A percentile compares a stretch with the other conserved stretches of the same genome.
Evolutionary conservation across 2,888 invertebrate species (phyloP).

Genomic region (Autographa gamma): DNA sequence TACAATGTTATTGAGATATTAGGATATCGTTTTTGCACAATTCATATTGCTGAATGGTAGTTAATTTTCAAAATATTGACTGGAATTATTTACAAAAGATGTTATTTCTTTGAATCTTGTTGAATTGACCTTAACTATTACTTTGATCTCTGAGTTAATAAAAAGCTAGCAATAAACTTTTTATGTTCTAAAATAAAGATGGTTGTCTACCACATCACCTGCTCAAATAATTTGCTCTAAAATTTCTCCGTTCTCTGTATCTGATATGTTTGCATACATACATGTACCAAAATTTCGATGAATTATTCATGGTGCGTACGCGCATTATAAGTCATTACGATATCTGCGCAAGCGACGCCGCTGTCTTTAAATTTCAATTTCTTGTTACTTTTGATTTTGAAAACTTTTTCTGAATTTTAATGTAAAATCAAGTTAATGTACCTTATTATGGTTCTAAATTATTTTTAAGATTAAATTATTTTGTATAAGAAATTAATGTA

Average conservation of each 20-base stretch:
- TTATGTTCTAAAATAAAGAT: conserved; percentile 43
- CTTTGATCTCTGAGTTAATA: not conserved
- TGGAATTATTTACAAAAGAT: not conserved
- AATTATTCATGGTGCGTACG: conserved; percentile 67
- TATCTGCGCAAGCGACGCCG: conserved; percentile 55
- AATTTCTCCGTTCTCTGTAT: conserved; percentile 52
- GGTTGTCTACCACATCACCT: conserved; percentile 45
- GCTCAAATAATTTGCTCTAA: conserved; percentile 44
- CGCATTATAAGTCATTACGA: conserved; percentile 69
- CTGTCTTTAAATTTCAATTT: conserved; percentile 69
- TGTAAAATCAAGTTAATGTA: conserved; percentile 53
- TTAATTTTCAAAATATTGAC: conserved; percentile 4
- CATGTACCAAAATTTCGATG: conserved; percentile 62
- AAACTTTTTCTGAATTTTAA: conserved; percentile 53
- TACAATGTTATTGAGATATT: not conserved
- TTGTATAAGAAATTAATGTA: not conserved
- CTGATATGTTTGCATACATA: conserved; percentile 52
- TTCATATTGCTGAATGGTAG: not conserved
- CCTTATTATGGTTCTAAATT: conserved; percentile 48
- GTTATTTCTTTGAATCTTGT: not conserved
- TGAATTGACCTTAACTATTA: not conserved
- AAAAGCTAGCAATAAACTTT: conserved; percentile 10
- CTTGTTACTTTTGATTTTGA: conserved; percentile 57
- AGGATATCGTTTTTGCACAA: not conserved
- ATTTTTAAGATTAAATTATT: conserved; percentile 29